Evolutionary conservation across 2,113 vertebrate genomes (phyloP), one percentile per base, ranked within the genome.

Genomic region (Bos javanicus): DNA sequence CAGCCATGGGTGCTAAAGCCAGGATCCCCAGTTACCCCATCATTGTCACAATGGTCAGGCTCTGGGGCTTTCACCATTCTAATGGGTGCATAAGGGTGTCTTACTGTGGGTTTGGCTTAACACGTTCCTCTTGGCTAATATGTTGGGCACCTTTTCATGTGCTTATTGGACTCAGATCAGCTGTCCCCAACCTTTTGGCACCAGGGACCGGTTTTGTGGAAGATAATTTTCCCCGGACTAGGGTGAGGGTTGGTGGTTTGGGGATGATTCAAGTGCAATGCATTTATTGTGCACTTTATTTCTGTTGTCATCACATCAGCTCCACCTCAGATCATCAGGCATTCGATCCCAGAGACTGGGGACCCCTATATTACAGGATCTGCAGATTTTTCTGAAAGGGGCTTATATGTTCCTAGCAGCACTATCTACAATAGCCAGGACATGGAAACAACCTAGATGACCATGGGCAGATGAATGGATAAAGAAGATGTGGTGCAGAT

Each of bases 291-390:
- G 5, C 0, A 3, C 19, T 76, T 43, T 43, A 43, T 76, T 76
- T 26, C 12, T 43, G 7, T 15, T 43, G 39, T 15, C 23, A 43
- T 76, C 26, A 26, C 71, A 76, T 76, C 71, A 7, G 23, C 39
- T 43, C 39, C 23, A 26, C 39, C 71, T 76, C 71, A 76, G 71
- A 26, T 43, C 71, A 26, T 43, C 71, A 43, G 71, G 64, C 33
- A 67, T 67, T 67, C 0, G 4, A 4, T 76, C 39, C 71, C 2
- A 0, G 71, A 26, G 71, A 2, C 0, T 76, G 71, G 39, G 13
- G 39, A 74, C 12, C 71, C 1, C 23, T 76, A 1, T 54, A n/a
- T 54, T 14, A 54, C 33, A 82, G 50, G 80, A n/a, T 83, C 50
- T 54, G 33, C 50, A 83, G 33, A 25, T 36, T 54, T 54, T 83